Evolutionary conservation across 1,140 invertebrate species (phyloP).

Genomic region (Lutraria rhynchaena): DNA sequence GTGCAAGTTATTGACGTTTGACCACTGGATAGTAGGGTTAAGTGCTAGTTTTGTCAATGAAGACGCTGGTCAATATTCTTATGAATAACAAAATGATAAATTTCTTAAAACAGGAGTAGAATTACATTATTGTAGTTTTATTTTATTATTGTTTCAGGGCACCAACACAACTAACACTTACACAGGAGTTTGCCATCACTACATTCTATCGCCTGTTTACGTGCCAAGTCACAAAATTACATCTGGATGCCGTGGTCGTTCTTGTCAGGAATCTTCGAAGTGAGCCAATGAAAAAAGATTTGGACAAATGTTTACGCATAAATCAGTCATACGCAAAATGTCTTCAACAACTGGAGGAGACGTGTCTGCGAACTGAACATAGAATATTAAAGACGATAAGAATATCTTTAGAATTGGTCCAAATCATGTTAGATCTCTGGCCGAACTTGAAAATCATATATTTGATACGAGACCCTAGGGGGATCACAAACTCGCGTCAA

Average conservation of each 20-base stretch:
- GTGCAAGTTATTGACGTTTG: too few relatives aligned
- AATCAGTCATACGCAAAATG: background rate
- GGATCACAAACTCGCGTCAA: slow-evolving; percentile 11
- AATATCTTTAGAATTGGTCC: slow-evolving; percentile 7
- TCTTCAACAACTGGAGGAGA: background rate
- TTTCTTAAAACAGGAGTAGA: too few relatives aligned
- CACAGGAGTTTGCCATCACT: slow-evolving; percentile 2
- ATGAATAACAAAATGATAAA: too few relatives aligned
- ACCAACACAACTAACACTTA: background rate
- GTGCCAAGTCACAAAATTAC: background rate
- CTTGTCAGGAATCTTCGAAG: background rate
- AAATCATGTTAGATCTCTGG: slow-evolving; percentile 5
- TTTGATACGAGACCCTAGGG: slow-evolving; percentile 23
- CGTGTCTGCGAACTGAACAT: background rate
- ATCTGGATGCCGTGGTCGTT: background rate
- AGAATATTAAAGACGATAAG: slow-evolving; percentile 14
- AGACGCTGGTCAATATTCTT: too few relatives aligned
- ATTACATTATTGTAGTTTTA: too few relatives aligned
- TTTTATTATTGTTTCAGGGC: background rate
- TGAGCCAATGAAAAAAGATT: background rate
- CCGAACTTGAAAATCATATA: slow-evolving; percentile 22
- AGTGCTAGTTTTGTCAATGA: too few relatives aligned
- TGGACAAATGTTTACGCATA: background rate
- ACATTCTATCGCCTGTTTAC: slow-evolving; percentile 18
- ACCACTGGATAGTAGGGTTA: too few relatives aligned